A percentile compares a stretch with the other conserved stretches of the same genome.
These are phyloP conservation scores for Tringa solitaria DNA, from an alignment of 2,113 vertebrate genomes.

Conservation along the genomic window DNA sequence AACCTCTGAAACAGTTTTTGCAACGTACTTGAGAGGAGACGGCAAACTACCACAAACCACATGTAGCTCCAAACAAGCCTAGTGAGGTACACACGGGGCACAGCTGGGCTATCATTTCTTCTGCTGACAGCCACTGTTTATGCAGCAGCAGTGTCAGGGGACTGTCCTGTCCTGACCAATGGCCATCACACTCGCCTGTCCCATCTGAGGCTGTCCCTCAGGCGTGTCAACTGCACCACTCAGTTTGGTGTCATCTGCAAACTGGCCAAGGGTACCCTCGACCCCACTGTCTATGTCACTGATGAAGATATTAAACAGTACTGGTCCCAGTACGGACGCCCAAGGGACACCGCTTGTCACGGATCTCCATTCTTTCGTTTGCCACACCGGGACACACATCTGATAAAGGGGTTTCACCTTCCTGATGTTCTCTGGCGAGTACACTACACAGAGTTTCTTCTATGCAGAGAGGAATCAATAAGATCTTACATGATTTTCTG, in stretches of 20 bases:
- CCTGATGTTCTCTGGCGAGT: background rate
- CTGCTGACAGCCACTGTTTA: background rate
- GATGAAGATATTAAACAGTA: background rate
- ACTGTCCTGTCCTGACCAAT: fast-evolving
- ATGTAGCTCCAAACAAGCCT: fast-evolving
- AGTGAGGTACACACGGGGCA: fast-evolving
- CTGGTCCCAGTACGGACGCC: background rate
- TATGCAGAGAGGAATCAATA: background rate
- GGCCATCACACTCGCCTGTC: fast-evolving
- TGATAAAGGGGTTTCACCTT: background rate
- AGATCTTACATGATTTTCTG: background rate
- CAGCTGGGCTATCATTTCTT: fast-evolving
- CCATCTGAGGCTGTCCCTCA: background rate
- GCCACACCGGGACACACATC: fast-evolving
- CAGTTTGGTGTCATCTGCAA: background rate
- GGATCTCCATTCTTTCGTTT: background rate
- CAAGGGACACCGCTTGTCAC: background rate
- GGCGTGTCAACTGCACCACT: background rate
- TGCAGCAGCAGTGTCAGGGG: background rate
- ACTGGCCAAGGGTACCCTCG: background rate
- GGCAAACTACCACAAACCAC: background rate
- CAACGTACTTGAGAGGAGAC: background rate
- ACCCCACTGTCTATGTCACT: background rate
- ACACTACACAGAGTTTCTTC: background rate
- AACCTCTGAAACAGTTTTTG: background rate